These are phyloP conservation scores for Stichopus chloronotus DNA, from an alignment of 35 echinoderm and acorn worm species.

Conservation along the genomic window DNA sequence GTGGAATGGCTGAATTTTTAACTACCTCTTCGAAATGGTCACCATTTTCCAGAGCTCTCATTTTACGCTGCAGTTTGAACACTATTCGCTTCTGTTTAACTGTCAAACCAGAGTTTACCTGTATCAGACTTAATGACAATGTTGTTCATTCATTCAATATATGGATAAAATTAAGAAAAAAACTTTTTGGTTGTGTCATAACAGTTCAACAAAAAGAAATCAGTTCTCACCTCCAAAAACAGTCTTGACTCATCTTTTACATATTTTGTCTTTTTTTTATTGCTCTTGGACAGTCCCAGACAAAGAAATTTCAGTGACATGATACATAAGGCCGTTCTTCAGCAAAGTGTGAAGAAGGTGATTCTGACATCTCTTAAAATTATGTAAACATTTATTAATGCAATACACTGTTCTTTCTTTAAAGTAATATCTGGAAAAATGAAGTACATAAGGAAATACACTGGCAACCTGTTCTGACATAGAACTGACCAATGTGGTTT, in stretches of 20 bases:
- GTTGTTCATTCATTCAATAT: conserved; percentile 61
- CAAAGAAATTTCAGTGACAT: no score
- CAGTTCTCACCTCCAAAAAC: conserved; percentile 60
- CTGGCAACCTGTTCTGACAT: no score
- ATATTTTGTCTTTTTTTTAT: background rate
- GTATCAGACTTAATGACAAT: conserved; percentile 50
- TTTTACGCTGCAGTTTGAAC: background rate
- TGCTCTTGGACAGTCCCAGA: no score
- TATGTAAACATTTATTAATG: no score
- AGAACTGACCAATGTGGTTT: no score
- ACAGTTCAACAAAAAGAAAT: conserved; percentile 28
- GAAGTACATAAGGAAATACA: no score
- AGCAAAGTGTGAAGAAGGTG: no score
- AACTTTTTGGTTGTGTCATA: conserved; percentile 51
- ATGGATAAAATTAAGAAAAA: conserved; percentile 38
- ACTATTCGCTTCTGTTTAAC: background rate
- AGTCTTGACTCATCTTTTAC: background rate
- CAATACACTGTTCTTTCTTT: no score
- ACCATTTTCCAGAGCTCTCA: background rate
- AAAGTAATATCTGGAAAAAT: no score
- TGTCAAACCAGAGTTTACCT: conserved; percentile 9
- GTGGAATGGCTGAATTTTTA: background rate
- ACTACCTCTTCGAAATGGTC: background rate
- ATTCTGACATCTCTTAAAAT: no score
- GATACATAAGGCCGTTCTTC: no score